Percentiles rank a stretch among this genome's conserved stretches.
Conservation (phyloP, 2,888 invertebrate species). For the Calameuta pallipes region DNA sequence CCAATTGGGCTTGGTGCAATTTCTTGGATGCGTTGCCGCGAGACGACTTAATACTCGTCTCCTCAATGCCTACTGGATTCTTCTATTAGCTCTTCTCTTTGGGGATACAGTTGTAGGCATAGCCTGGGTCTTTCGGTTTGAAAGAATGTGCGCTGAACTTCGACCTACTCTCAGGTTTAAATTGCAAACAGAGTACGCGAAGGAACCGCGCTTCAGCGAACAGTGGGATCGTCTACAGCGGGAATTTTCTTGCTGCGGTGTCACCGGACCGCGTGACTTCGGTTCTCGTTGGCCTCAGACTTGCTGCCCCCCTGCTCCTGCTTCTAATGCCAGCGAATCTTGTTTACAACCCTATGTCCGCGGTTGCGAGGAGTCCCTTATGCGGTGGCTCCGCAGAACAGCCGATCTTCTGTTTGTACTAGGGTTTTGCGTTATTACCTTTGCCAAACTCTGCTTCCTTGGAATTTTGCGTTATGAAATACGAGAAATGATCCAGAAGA, state of each 20-base stretch:
- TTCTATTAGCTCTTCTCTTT: conserved; percentile 81
- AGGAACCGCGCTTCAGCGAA: conserved; percentile 78
- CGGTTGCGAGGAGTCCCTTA: conserved; percentile 80
- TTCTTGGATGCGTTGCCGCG: conserved; percentile 86
- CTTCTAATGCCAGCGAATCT: conserved; percentile 41
- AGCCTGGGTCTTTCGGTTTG: conserved; percentile 86
- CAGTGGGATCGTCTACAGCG: conserved; percentile 83
- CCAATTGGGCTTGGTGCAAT: conserved; percentile 77
- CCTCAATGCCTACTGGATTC: conserved; percentile 86
- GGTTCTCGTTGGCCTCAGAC: conserved; percentile 55
- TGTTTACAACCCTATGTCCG: conserved; percentile 54
- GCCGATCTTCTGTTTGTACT: conserved; percentile 85
- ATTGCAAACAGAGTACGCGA: conserved; percentile 77
- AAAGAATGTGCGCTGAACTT: conserved; percentile 80
- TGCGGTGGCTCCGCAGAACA: conserved; percentile 81
- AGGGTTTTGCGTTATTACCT: conserved; percentile 90
- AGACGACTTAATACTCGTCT: conserved; percentile 82
- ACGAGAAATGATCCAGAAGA: conserved; percentile 92
- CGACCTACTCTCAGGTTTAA: conserved; percentile 75
- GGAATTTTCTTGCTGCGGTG: conserved; percentile 84
- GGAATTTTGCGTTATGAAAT: conserved; percentile 89
- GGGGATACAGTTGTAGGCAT: conserved; percentile 87
- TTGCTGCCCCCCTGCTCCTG: conserved; percentile 45
- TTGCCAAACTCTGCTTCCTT: conserved; percentile 89
- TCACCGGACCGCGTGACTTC: conserved; percentile 71